Percentiles rank a stretch among this genome's conserved stretches.
Conservation (phyloP, 2,888 invertebrate species). For the Dynastes hyllus region DNA sequence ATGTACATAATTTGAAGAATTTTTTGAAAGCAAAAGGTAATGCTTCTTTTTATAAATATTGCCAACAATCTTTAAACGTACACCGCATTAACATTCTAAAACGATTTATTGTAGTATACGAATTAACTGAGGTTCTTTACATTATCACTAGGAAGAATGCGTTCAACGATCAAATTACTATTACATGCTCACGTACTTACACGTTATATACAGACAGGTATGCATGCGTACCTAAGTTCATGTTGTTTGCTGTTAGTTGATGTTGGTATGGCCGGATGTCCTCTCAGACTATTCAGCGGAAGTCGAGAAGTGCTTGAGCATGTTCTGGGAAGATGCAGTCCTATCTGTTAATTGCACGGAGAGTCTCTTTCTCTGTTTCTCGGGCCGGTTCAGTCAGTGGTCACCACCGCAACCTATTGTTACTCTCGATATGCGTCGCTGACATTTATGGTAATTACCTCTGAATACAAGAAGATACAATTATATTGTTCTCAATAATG, state of each 20-base stretch:
- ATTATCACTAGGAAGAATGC: no score
- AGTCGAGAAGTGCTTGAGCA: constrained; percentile 59
- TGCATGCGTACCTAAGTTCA: constrained; percentile 30
- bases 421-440: constrained; percentile 54
- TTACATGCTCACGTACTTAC: background rate
- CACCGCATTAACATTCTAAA: no score
- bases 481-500: constrained; percentile 49
- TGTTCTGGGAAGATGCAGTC: constrained; percentile 60
- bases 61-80: no score
- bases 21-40: no score
- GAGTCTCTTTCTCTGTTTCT: constrained; percentile 50
- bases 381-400: constrained; percentile 45
- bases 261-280: constrained; percentile 55
- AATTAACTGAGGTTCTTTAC: no score
- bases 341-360: constrained; percentile 59
- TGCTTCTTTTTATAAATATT: no score
- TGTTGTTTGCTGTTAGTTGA: constrained; percentile 40
- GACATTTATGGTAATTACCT: constrained; percentile 54
- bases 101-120: no score
- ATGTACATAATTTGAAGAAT: no score
- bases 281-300: constrained; percentile 58
- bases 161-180: no score
- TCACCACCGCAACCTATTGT: constrained; percentile 51
- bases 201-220: constrained; percentile 21
- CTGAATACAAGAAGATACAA: constrained; percentile 44